Conservation (phyloP, 2,888 invertebrate genomes). For the Hypolimnas misippus region DNA sequence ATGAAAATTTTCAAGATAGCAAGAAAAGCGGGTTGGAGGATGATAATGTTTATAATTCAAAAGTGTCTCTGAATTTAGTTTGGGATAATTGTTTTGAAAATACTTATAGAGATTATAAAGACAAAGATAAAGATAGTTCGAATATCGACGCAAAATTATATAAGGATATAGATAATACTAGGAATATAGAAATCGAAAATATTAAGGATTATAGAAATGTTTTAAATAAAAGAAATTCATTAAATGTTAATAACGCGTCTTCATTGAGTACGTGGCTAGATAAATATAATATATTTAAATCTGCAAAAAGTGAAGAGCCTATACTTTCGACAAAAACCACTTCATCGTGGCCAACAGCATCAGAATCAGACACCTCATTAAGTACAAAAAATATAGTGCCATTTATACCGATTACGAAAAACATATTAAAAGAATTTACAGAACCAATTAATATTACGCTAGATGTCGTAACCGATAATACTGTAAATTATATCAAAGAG, state of each 20-base stretch:
- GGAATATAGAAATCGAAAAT: constrained; percentile 49
- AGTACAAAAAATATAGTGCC: constrained; percentile 47
- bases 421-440: constrained; percentile 50
- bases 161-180: constrained; percentile 55
- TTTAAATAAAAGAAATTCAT: constrained; percentile 67
- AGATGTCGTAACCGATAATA: constrained; percentile 60
- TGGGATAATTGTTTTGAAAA: constrained; percentile 73
- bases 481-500: constrained; percentile 52
- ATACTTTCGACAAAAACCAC: constrained; percentile 29
- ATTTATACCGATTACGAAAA: constrained; percentile 69
- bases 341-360: constrained; percentile 20
- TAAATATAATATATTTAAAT: constrained; percentile 63
- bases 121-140: constrained; percentile 46
- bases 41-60: constrained; percentile 39
- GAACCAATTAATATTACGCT: constrained; percentile 56
- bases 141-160: constrained; percentile 49
- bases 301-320: constrained; percentile 53
- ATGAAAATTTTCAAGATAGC: constrained; percentile 44
- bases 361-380: constrained; percentile 19
- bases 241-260: constrained; percentile 52
- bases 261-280: constrained; percentile 64
- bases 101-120: constrained; percentile 44
- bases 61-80: constrained; percentile 59
- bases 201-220: constrained; percentile 49
- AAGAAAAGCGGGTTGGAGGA: constrained; percentile 37